Conservation (phyloP, 2,888 invertebrate species). For the Eremobia ochroleuca region DNA sequence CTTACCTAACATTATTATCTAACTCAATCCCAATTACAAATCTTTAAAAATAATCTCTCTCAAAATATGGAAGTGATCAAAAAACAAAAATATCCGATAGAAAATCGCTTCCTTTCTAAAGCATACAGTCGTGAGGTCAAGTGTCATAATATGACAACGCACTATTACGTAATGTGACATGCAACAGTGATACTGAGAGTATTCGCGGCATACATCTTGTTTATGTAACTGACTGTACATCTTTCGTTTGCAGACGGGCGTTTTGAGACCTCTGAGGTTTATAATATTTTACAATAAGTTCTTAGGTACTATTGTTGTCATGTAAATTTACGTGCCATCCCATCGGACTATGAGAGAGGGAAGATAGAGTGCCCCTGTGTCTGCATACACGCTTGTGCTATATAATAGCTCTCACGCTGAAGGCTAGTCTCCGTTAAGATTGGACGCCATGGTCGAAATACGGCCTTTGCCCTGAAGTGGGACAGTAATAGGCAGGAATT, state of each 20-base stretch:
- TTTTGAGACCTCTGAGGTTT: slow-evolving; percentile 12
- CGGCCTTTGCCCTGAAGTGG: no score
- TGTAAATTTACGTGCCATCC: no score
- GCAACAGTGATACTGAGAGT: slow-evolving; percentile 53
- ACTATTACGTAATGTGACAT: slow-evolving; percentile 46
- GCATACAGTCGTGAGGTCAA: slow-evolving; percentile 50
- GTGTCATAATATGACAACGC: slow-evolving; percentile 63
- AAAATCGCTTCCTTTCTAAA: slow-evolving; percentile 57
- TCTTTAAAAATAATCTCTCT: background rate
- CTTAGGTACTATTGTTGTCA: no score
- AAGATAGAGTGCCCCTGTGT: no score
- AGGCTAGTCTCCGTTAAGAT: no score
- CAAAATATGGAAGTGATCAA: slow-evolving; percentile 7
- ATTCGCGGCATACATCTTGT: slow-evolving; percentile 26
- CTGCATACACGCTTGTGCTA: no score
- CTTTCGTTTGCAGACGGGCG: slow-evolving; percentile 31
- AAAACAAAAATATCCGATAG: slow-evolving; percentile 24
- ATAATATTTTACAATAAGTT: background rate
- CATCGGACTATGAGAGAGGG: no score
- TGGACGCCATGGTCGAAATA: no score
- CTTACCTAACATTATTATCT: slow-evolving; percentile 24
- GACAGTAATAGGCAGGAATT: no score
- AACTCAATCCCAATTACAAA: slow-evolving; percentile 10
- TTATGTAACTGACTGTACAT: slow-evolving; percentile 58
- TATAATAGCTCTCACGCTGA: no score